Base-by-base conservation (phyloP, 2,888 invertebrate genomes). In the Selenia dentaria region DNA sequence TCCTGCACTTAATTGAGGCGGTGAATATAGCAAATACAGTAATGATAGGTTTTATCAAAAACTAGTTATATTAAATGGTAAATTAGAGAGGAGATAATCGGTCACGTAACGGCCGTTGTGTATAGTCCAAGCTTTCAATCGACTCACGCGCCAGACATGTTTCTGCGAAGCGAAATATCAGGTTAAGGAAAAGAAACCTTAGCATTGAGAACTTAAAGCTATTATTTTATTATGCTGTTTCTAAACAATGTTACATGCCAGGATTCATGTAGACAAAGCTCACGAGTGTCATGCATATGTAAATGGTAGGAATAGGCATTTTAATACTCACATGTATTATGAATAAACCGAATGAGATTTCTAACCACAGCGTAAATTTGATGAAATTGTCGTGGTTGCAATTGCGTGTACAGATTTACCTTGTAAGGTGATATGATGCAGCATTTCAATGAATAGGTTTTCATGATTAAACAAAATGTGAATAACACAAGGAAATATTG, bases 41-140 rank as follows among this genome's bases (percentile, higher is more conserved):
- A 74, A 74, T 75, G 57, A 75, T 64, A 72, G 51, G 71, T 68
- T 71, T 53, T 48, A 59, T 59, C 66, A 25, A 70, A 67, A 67
- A 67, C 68, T 67, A 52, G 51, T 53, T 55, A 67, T 70, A 75
- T 68, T 74, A 74, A 79, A 74, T 71, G 63, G 65, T 64, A 78
- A 79, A 79, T 81, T 73, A 81, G 72, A 76, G 70, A 73, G 64
- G 54, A 64, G 61, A 71, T 79, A 81, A 80, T 74, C 72, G 78
- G 79, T 81, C 83, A 83, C 82, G 81, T 83, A 81, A 74, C 61
- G 59, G 63, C 58, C 66, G 67, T 70, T 69, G 62, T n/a, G n/a
- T n/a, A n/a, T 64, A 64, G 70, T 64, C 67, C 57, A 66, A 79
- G 76, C 80, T 83, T 82, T 80, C 71, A 81, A 82, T 79, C 74